Evolutionary conservation across 1,140 invertebrate species (phyloP), one percentile per base, ranked within the genome.

Genomic region (Bombus sylvicola): DNA sequence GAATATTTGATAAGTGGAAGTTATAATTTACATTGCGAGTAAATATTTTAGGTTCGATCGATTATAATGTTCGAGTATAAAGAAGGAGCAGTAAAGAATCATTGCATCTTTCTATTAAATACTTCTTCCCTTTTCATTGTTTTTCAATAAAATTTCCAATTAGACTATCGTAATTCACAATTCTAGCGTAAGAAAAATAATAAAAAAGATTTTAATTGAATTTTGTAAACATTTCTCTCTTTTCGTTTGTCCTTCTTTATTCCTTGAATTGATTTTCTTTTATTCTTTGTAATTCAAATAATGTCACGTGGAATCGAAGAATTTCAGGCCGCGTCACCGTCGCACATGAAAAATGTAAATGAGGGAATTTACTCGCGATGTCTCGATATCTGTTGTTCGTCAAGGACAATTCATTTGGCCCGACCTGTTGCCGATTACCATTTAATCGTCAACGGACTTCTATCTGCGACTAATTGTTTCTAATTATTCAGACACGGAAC

Each of bases 341-440:
- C 22, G 18, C 1, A 39, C 28, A 25, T 18, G 18, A 39, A 34
- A 76, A 76, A 59, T 69, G n/a, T 12, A 57, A 77, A 69, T 41
- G 43, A 77, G 3, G 2, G 25, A 53, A 68, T 53, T 53, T 76
- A 83, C 0, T 47, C 31, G 10, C 34, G 43, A 25, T 9, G 43
- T 31, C 73, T 53, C 28, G 31, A 31, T 39, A 76, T 69, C 8
- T n/a, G 64, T 53, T 43, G 1, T 81, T 76, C 41, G 39, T 76
- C 62, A 77, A 78, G 73, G 74, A 57, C 64, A 9, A 57, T 41
- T 66, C 41, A 39, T 31, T 77, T 18, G 25, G 31, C 13, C 39
- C 34, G 13, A 83, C 41, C 41, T 76, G 72, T 76, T 83, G 74
- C 37, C 39, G 64, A 71, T 83, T 71, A 78, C 10, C 34, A 28